Evolutionary conservation across 2,888 invertebrate genomes (phyloP), one percentile per base, ranked within the genome.

Genomic region (Meteorus colon): DNA sequence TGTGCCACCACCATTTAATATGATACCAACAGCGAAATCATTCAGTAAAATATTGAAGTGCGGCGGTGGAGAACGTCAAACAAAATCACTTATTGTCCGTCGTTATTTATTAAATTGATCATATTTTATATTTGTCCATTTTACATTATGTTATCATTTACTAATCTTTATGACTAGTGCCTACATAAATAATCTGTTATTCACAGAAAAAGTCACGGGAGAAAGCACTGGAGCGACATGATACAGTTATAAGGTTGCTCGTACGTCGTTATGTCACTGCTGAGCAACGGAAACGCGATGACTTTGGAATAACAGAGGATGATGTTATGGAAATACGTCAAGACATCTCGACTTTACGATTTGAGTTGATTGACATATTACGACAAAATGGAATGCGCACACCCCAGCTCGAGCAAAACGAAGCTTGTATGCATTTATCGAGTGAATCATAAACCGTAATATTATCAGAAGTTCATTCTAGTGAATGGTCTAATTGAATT

Each of bases 301-400:
- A 97, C 73, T 96, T 94, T 78, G 96, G 97, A 10, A 96, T 98
- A 31, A 97, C 97, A 0, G 98, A 98, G 88, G 99, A 99, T 90
- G 98, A 99, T 89, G 96, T 99, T 80, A 98, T 98, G 93, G 99
- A 99, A 91, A 97, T 98, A 85, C 93, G 98, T 83, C 98, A 98
- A 87, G 98, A 98, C 88, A 97, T 98, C 79, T 97, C 97, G n/a
- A 95, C 97, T 4, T 92, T 98, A 81, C 92, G 97, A 79, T 98
- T 95, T 89, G 98, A 98, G 87, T 91, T 98, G 29, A 94, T 98
- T 73, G 97, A 98, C 85, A 97, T 98, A 84, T 93, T 98, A 14
- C 92, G 94, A 74, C 94, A 94, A 82, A 98, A 98, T 86, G 97
- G 96, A 69, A 96, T 96, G 95, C 92, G 93, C 81, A 96, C 96